Conservation (phyloP, 2,888 invertebrate genomes). For the Pristionchus exspectatus region DNA sequence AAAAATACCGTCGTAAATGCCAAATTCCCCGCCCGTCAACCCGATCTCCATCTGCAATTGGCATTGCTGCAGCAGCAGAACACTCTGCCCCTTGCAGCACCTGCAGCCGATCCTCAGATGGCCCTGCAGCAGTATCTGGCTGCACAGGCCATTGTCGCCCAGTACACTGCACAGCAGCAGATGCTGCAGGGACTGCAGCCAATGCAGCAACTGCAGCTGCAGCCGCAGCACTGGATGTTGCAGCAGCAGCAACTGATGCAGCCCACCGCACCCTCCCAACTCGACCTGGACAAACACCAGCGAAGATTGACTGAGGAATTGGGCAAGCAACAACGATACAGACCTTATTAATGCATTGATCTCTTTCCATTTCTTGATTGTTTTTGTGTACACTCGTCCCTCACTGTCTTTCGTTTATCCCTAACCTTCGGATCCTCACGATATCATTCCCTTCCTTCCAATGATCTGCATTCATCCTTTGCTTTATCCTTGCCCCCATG, state of each 20-base stretch:
- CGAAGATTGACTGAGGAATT: constrained; percentile 14
- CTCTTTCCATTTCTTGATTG: background rate
- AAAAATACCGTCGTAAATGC: background rate
- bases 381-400: background rate
- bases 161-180: background rate
- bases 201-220: background rate
- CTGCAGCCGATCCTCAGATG: background rate
- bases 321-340: background rate
- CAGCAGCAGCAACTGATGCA: background rate
- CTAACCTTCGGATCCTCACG: background rate
- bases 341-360: constrained; percentile 12
- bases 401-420: background rate
- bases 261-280: background rate
- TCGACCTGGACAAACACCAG: constrained; percentile 1
- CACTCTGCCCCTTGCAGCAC: background rate
- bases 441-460: background rate
- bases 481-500: constrained; percentile 15
- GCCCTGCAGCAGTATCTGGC: background rate
- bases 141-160: background rate
- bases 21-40: background rate
- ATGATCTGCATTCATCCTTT: background rate
- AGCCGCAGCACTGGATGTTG: background rate
- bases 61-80: background rate
- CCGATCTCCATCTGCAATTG: background rate
- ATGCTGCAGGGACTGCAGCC: background rate